Evolutionary conservation across 2,113 vertebrate genomes (phyloP), one percentile per base, ranked within the genome.

Genomic region (Lepus americanus): DNA sequence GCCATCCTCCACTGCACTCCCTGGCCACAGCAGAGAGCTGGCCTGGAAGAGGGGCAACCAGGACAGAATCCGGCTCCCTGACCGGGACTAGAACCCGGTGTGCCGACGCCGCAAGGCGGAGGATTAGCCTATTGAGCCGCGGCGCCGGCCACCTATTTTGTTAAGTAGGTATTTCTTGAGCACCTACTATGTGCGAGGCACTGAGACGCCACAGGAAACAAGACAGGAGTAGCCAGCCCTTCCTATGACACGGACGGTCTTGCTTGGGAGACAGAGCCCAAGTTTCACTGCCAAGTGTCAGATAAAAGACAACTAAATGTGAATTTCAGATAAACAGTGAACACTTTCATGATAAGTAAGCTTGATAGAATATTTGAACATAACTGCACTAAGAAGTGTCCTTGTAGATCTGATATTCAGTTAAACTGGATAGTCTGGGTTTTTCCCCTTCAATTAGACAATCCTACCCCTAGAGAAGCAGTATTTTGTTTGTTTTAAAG

Each of bases 181-280:
- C 9, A 13, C 1, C 10, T 44, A 8, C 25, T 29, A 0, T 9
- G 3, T 25, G 9, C 70, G 14, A 25, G 44, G 25, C 33, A 29
- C 9, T 31, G 8, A 64, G 8, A 51, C n/a, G 17, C 16, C 39
- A 23, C 5, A 11, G 44, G 69, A 81, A 80, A 17, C 0, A 4
- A 59, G 8, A 29, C 13, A 20, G 31, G 10, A 59, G 12, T 17
- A 0, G 17, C 29, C 36, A 0, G 17, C 29, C 36, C 27, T 72
- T 73, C 70, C 73, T 31, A n/a, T 0, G 16, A 19, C 11, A 19
- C 0, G 0, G 16, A 11, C 1, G 1, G 49, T 74, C 72, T 53
- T 51, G 9, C 2, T 44, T 2, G 51, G 39, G 55, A 83, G 39
- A 72, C n/a, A 53, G 72, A 27, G 9, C 25, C 64, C 66, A 16